Conservation (phyloP, 2,888 invertebrate genomes). For the Cataglyphis altisquamis region DNA sequence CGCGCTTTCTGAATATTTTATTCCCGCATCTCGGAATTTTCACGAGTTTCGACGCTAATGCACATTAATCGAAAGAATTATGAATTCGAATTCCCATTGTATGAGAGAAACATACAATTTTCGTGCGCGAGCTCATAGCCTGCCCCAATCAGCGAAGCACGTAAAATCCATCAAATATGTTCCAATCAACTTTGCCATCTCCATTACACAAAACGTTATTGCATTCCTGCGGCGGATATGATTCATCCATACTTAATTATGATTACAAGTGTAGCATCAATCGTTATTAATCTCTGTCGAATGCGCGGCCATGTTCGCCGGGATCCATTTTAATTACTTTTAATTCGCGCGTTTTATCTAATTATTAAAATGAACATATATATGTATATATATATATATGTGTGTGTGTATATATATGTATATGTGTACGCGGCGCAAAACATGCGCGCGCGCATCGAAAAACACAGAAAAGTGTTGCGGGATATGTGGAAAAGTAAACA, state of each 20-base stretch:
- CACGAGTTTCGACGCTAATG: slow-evolving; percentile 53
- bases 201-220: slow-evolving; percentile 64
- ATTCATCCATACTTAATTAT: slow-evolving; percentile 69
- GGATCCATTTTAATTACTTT: slow-evolving; percentile 70
- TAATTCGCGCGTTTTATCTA: slow-evolving; percentile 64
- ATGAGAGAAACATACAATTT: slow-evolving; percentile 57
- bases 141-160: slow-evolving; percentile 68
- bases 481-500: slow-evolving; percentile 27
- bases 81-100: slow-evolving; percentile 40
- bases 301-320: slow-evolving; percentile 61
- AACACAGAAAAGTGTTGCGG: slow-evolving; percentile 17
- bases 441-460: slow-evolving; percentile 19
- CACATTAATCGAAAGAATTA: slow-evolving; percentile 55
- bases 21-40: slow-evolving; percentile 51
- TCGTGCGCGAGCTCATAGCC: slow-evolving; percentile 60
- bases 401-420: not conserved
- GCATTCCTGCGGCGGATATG: slow-evolving; percentile 58
- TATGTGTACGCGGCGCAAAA: slow-evolving; percentile 18
- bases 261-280: slow-evolving; percentile 70
- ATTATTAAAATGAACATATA: slow-evolving; percentile 60
- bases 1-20: slow-evolving; percentile 47
- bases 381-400: not conserved
- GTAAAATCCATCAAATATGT: slow-evolving; percentile 73
- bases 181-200: slow-evolving; percentile 65
- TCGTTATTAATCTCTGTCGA: slow-evolving; percentile 68